Evolutionary conservation across 1,140 invertebrate species (phyloP), one percentile per base, ranked within the genome.

Genomic region (Sinonovacula constricta): DNA sequence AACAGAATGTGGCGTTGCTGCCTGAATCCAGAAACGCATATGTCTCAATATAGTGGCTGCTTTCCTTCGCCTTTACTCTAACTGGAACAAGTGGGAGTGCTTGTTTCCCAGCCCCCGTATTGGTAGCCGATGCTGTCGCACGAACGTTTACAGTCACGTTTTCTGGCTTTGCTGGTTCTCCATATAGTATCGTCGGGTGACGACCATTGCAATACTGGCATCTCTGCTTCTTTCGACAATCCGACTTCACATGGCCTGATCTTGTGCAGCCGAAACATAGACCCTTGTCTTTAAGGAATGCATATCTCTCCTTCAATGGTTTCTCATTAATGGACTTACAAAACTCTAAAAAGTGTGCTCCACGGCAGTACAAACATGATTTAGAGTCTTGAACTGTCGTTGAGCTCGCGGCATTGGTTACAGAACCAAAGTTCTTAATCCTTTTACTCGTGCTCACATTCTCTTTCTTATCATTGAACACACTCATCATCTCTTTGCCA

Each of bases 231-330:
- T 49, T 53, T 24, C 26, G 39, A 30, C 65, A 49, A 7, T 10
- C 65, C 15, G 30, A 18, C 4, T 33, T 66, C 31, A 5, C 31
- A 34, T 67, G 31, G 49, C 62, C 62, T 15, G 3, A 5, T 33
- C 49, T 7, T 30, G 57, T 28, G 26, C 68, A 70, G 24, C 30
- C 51, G 28, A 56, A 70, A 26, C 68, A 70, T 18, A 70, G 28
- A 70, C 53, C 68, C 18, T 57, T 70, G 12, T 7, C 22, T 28
- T 70, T 56, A 18, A 70, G 34, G 26, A 57, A 56, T 4, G 22
- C 30, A 26, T 51, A 70, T 57, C 68, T 56, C n/a, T 70, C 68
- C 24, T 39, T 22, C 15, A 70, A 15, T 24, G 51, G 51, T 45
- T 63, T 34, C 18, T 63, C 24, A 39, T 12, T 63, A 49, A 53